Base-by-base conservation (phyloP, 2,888 invertebrate genomes). In the Epirrhoe alternata region DNA sequence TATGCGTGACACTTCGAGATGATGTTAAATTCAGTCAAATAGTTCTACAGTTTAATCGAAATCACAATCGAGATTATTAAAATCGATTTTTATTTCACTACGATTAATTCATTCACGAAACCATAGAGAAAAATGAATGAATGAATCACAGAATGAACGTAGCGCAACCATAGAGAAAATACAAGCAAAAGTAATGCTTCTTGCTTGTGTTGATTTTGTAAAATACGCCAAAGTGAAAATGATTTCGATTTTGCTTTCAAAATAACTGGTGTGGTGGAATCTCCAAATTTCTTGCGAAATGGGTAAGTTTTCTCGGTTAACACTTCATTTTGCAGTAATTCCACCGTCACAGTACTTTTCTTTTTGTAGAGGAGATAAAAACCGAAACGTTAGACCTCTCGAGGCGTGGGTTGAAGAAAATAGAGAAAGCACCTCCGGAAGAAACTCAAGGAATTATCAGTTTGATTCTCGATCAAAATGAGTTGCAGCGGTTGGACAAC, bases 401-500 rank as follows among this genome's bases (percentile, higher is more conserved):
- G 70, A 95, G 95, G 85, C 96, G 96, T 89, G 96, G 96, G 83
- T 91, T 98, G 76, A 97, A 97, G 86, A 97, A 97, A 94, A 94
- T 98, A 79, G 95, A 95, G 85, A 96, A 96, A 90, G 96, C 96
- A 81, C 95, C 95, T 71, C 90, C 94, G 61, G 95, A 95, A 68
- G 96, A 96, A 86, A 94, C 96, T 33, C 95, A 95, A 81, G 93
- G 94, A 70, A 94, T 96, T 79, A 95, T 95, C 69, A 95, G 95
- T 75, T 93, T 98, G 76, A 95, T 97, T 76, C 94, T 97, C 59
- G 97, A 98, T 84, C 97, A 97, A 82, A 98, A 98, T 94, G 97
- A 97, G 83, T 90, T 98, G 69, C 97, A 97, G 81, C 95, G 97
- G 77, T 94, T 98, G 78, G 98, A 98, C 86, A 97, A 97, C 88